A percentile compares a stretch with the other conserved stretches of the same genome.
Evolutionary conservation across 2,797 vertebrate species (phyloP).

Genomic region (Cheirogaleus major): DNA sequence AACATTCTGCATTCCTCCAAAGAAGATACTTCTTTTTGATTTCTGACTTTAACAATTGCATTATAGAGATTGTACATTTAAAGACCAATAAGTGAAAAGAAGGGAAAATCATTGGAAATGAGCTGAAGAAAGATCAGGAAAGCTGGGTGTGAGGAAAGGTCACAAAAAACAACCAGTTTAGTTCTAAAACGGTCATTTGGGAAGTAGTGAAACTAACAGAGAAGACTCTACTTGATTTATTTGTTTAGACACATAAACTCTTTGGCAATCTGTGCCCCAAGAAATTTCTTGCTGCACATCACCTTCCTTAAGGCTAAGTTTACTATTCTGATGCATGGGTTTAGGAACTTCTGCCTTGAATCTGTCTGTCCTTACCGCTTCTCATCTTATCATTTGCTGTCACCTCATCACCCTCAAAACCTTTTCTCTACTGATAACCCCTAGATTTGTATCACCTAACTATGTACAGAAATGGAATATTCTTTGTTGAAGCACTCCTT

Average conservation of each 20-base stretch:
- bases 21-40: neutral
- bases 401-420: neutral
- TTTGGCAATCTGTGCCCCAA: neutral
- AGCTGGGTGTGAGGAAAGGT: neutral
- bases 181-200: accelerated
- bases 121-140: neutral
- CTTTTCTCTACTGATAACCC: neutral
- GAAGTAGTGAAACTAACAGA: neutral
- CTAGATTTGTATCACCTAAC: neutral
- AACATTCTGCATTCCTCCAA: neutral
- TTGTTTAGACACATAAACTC: neutral
- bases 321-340: neutral
- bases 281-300: neutral
- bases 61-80: neutral
- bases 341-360: neutral
- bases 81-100: neutral
- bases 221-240: neutral
- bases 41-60: neutral
- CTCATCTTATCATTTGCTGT: neutral
- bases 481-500: neutral
- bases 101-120: neutral
- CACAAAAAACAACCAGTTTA: neutral
- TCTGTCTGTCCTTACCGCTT: neutral
- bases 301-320: neutral
- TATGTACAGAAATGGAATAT: neutral